Percentiles rank a stretch among this genome's conserved stretches.
Evolutionary conservation across 2,113 vertebrate species (phyloP).

Genomic region (Crotalus helleri): DNA sequence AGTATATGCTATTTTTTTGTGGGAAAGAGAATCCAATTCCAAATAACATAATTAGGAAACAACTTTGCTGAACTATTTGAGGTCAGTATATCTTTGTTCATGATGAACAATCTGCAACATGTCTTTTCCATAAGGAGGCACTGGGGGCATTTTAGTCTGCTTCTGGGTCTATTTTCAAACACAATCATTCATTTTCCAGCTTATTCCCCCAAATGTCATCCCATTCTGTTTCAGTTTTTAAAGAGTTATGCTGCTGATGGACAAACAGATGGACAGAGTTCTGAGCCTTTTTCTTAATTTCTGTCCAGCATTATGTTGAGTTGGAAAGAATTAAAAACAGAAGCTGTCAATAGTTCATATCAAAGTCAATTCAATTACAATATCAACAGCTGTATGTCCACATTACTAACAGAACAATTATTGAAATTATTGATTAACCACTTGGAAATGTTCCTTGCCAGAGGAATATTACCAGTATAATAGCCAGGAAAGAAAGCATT

Average conservation of each 20-base stretch:
- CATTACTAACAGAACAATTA: background rate
- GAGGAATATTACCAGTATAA: background rate
- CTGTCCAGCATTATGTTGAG: background rate
- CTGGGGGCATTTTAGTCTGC: background rate
- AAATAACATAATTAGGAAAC: background rate
- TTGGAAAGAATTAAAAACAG: background rate
- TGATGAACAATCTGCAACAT: background rate
- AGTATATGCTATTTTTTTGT: background rate
- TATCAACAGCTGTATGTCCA: background rate
- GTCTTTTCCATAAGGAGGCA: background rate
- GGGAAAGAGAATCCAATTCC: background rate
- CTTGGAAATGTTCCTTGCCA: background rate
- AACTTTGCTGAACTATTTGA: background rate
- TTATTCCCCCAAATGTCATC: background rate
- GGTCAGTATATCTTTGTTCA: background rate
- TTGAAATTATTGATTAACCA: background rate
- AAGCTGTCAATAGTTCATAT: background rate
- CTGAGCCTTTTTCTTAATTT: background rate
- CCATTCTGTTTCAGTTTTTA: background rate
- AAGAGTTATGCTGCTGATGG: background rate
- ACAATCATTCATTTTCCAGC: background rate
- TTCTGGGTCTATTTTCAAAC: background rate
- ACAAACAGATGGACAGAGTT: background rate
- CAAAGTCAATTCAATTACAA: background rate
- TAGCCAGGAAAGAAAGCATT: background rate